Conservation (phyloP, 2,888 invertebrate genomes). For the Drosophila meridionalis region DNA sequence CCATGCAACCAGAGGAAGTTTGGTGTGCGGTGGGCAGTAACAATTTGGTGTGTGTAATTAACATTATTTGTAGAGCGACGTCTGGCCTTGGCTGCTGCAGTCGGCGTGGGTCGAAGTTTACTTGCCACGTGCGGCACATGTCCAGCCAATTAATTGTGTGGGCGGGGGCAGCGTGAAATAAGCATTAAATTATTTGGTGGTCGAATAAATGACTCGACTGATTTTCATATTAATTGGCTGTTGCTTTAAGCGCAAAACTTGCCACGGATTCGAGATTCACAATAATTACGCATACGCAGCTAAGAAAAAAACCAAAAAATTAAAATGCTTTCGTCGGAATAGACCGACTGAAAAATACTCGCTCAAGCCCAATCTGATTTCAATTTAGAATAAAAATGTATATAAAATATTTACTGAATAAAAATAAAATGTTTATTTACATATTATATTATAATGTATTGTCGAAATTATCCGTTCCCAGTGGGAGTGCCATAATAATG, state of each 20-base stretch:
- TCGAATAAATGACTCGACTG: conserved; percentile 45
- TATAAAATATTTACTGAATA: too few species aligned
- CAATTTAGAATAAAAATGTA: too few species aligned
- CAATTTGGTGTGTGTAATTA: conserved; percentile 44
- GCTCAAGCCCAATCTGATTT: not conserved
- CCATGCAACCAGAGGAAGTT: conserved; percentile 25
- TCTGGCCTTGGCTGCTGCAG: conserved; percentile 10
- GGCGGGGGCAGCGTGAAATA: conserved; percentile 44
- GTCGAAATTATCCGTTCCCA: too few species aligned
- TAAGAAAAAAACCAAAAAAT: not conserved
- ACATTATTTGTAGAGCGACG: conserved; percentile 41
- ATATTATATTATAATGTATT: too few species aligned
- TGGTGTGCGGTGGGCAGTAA: conserved; percentile 16
- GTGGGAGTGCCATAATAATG: too few species aligned
- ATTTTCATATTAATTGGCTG: conserved; percentile 79
- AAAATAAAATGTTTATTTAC: too few species aligned
- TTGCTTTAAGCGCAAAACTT: conserved; percentile 29
- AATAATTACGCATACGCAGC: conserved; percentile 39
- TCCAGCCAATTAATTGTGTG: conserved; percentile 55
- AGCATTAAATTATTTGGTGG: conserved; percentile 56
- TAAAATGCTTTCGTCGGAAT: not conserved
- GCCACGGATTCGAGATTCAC: not conserved
- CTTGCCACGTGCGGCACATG: conserved; percentile 38
- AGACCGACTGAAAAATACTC: not conserved
- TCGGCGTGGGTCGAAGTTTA: not conserved